Evolutionary conservation across 2,797 vertebrate genomes (phyloP).

Genomic region (Gallinago stenura): DNA sequence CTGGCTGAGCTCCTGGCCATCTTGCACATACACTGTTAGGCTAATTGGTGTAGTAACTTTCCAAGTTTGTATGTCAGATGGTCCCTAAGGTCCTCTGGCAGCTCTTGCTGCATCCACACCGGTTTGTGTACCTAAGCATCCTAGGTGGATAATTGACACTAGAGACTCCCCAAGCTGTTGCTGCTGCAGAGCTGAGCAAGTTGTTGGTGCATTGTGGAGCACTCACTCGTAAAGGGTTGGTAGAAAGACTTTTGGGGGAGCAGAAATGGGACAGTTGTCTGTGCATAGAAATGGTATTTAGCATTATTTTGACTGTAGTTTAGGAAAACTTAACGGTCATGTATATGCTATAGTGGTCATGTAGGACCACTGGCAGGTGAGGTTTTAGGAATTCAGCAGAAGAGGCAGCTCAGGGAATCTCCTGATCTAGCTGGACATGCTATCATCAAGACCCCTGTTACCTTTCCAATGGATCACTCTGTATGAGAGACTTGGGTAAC

Average conservation of each 20-base stretch:
- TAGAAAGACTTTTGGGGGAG: neutral
- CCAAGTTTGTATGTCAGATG: too few relatives aligned
- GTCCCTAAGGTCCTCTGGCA: neutral
- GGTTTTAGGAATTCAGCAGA: neutral
- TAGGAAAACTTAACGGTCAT: neutral
- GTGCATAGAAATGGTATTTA: neutral
- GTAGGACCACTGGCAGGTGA: neutral
- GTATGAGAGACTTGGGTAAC: neutral
- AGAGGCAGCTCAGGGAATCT: neutral
- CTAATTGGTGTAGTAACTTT: neutral
- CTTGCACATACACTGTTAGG: neutral
- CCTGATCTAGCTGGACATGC: neutral
- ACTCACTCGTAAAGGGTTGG: rapidly evolving
- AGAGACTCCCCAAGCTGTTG: neutral
- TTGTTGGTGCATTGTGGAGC: neutral
- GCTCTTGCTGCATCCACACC: neutral
- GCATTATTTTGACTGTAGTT: neutral
- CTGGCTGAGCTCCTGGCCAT: neutral
- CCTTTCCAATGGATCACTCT: neutral
- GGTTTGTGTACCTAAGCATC: neutral
- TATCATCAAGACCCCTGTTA: neutral
- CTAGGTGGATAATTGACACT: neutral
- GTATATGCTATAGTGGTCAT: rapidly evolving
- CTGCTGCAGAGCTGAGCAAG: neutral
- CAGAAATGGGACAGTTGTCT: neutral